Percentiles rank a stretch among this genome's conserved stretches.
phyloP scores from a whole-genome alignment of 2,888 invertebrate genomes.

The Hyppa rectilinea region DNA sequence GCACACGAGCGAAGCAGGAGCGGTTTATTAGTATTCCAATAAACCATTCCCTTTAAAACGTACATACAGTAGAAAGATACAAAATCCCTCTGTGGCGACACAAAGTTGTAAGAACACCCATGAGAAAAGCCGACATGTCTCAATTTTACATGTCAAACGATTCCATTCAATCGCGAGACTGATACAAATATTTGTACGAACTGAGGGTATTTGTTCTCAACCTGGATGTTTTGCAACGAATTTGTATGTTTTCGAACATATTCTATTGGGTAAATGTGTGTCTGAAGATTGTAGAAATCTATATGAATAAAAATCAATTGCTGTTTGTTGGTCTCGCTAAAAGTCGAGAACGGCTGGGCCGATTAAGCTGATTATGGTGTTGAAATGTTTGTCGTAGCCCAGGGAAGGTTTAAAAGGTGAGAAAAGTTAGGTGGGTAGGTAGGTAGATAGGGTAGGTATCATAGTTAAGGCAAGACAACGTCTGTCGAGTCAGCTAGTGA shows the following conservation, averaged over 20 bases:
- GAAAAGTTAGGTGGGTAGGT: no score
- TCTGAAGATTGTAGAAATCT: neutral
- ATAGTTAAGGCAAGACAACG: no score
- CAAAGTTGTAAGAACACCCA: neutral
- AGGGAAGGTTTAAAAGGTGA: no score
- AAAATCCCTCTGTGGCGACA: neutral
- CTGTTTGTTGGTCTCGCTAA: no score
- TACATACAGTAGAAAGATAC: neutral
- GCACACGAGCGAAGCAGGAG: neutral
- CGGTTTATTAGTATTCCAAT: no score
- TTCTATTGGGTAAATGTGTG: neutral
- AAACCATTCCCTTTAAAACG: neutral
- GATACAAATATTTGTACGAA: constrained; percentile 26
- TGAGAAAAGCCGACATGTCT: constrained; percentile 1
- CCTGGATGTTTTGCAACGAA: neutral
- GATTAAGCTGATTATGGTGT: no score
- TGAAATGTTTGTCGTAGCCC: no score
- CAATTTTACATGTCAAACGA: constrained; percentile 17
- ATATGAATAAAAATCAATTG: no score
- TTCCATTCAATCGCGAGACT: neutral
- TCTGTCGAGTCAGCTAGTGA: no score
- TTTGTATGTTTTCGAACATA: neutral
- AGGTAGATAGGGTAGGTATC: no score
- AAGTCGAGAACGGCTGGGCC: no score
- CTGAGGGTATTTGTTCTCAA: neutral